phyloP scores from a whole-genome alignment of 2,797 vertebrate genomes.

The Chrysocyon brachyurus region DNA sequence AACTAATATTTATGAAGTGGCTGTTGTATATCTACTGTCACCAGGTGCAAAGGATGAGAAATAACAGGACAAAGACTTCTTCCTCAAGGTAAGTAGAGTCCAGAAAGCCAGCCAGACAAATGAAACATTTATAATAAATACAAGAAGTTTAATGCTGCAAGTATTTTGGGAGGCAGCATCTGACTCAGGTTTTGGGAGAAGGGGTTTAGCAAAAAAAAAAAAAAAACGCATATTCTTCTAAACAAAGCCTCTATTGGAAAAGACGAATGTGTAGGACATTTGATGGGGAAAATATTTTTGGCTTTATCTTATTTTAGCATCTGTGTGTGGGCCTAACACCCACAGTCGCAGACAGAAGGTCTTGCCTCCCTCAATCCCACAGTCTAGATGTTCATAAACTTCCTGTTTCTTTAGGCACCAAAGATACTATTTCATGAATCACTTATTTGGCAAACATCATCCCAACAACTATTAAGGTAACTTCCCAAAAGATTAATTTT shows the following conservation, averaged over 20 bases:
- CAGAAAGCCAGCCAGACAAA: neutral
- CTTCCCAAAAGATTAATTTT: neutral
- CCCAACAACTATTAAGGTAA: neutral
- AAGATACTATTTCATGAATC: neutral
- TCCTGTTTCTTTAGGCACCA: neutral
- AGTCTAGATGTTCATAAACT: neutral
- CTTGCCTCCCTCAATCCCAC: neutral
- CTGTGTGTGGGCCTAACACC: neutral
- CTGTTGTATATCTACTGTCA: neutral
- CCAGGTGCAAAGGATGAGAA: neutral
- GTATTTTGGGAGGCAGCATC: neutral
- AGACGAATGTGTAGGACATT: neutral
- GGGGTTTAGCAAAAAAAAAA: too few species aligned
- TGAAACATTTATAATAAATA: neutral
- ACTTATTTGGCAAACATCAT: neutral
- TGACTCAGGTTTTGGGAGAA: neutral
- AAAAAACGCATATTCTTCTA: neutral
- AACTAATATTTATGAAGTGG: neutral
- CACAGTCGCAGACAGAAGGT: accelerated
- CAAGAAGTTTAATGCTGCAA: neutral
- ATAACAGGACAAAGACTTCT: neutral
- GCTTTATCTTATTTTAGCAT: constrained; percentile 38
- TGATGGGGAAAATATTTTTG: neutral
- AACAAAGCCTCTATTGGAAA: neutral
- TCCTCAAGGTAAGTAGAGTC: neutral